These are phyloP conservation scores for Rotaria magnacalcarata DNA, from an alignment of 2,888 invertebrate species.

Conservation along the genomic window DNA sequence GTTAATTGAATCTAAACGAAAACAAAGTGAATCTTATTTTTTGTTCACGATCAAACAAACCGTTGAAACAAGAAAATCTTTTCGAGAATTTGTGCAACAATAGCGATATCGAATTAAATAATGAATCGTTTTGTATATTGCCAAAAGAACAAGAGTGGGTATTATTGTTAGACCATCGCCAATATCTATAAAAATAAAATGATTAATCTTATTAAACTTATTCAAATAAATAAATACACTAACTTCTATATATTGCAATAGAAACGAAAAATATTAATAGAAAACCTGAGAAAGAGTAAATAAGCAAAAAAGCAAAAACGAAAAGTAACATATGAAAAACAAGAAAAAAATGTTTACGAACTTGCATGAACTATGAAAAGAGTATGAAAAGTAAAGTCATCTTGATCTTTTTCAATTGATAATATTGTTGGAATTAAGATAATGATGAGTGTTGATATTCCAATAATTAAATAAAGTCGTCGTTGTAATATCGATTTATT, in stretches of 20 bases:
- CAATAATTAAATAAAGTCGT: background rate
- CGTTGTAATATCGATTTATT: background rate
- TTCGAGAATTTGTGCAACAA: background rate
- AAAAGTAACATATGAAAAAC: too few relatives aligned
- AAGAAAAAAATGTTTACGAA: background rate
- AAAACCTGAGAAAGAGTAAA: background rate
- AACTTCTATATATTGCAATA: background rate
- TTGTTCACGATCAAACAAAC: background rate
- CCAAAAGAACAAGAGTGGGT: background rate
- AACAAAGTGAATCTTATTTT: too few relatives aligned
- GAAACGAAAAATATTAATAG: background rate
- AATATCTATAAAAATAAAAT: background rate
- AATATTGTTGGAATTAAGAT: background rate
- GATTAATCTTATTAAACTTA: background rate
- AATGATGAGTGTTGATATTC: background rate
- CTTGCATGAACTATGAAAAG: background rate
- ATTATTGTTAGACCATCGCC: background rate
- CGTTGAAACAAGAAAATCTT: background rate
- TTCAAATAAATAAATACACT: background rate
- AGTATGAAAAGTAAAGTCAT: background rate
- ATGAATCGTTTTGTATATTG: background rate
- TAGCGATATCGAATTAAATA: background rate
- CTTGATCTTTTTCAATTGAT: background rate
- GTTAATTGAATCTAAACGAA: conserved; percentile 3
- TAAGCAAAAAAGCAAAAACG: background rate